Base-by-base conservation (phyloP, 2,797 vertebrate genomes). In the Allobates femoralis region DNA sequence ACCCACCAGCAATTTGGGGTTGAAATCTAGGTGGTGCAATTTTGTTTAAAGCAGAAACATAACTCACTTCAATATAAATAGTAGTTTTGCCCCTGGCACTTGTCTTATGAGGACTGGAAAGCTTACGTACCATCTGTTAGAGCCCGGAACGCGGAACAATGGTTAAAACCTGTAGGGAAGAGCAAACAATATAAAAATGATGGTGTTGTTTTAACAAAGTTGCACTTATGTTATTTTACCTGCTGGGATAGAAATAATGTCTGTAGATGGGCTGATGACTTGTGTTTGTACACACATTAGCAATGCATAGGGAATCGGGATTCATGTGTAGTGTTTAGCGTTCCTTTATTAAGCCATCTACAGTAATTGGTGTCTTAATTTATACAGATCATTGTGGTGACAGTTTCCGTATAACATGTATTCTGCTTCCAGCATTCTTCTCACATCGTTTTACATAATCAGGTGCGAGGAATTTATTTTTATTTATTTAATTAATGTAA, bases 61-160 rank as follows among this genome's bases (percentile, higher is more conserved):
- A 41, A 71, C 19, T 32, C 18, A 41, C 8, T 46, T 21, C n/a
- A 34, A 21, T 0, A 5, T 41, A 71, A 71, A 11, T 10, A 41
- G 14, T 50, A 26, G 23, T 74, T 73, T 74, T 74, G 37, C 71
- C n/a, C 37, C 23, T 26, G 14, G 71, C 41, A 16, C 12, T 74
- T 74, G 71, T 50, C 41, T 74, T 74, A 23, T 46, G 12, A 50
- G 4, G 71, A 26, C 71, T 46, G 71, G 5, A 46, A 50, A 74
- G 50, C 37, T 26, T 74, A 74, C 41, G 26, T 46, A 74, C 37
- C 71, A 74, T 74, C 71, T 74, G 71, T 74, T 74, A 5, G 34
- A 74, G 71, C 37, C 37, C 23, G 26, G 23, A 50, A 26, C 7
- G 14, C 8, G 26, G 71, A 74, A 74, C 41, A 74, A 74, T 74